Evolutionary conservation across 2,797 vertebrate genomes (phyloP).

Genomic region (Steatocranus sp.): DNA sequence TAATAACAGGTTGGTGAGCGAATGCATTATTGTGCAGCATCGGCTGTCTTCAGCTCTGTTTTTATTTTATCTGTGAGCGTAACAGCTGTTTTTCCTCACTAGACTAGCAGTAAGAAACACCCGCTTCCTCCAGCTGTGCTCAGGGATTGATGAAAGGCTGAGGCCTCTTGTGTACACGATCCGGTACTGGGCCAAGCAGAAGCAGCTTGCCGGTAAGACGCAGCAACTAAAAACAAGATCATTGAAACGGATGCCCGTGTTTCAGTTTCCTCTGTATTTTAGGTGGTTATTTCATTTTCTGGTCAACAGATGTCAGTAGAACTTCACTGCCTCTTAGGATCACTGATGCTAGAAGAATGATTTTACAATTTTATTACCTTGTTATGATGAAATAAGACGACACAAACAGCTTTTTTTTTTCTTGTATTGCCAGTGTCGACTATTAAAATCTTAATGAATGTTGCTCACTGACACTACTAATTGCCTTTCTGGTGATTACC

Average conservation of each 20-base stretch:
- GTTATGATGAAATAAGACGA: neutral
- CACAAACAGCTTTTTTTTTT: neutral
- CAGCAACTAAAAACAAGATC: neutral
- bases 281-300: neutral
- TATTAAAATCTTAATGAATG: neutral
- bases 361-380: neutral
- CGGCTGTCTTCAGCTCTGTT: neutral
- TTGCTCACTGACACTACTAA: neutral
- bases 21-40: neutral
- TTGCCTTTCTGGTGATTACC: neutral
- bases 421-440: neutral
- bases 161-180: conserved; percentile 82
- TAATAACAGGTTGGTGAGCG: conserved; percentile 81
- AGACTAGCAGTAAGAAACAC: conserved; percentile 91
- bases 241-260: neutral
- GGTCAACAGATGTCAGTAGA: conserved; percentile 60
- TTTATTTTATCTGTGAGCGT: neutral
- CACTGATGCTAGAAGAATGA: neutral
- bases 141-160: conserved; percentile 79
- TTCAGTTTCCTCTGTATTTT: neutral
- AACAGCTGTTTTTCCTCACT: neutral
- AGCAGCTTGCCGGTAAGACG: conserved; percentile 82
- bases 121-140: conserved; percentile 84
- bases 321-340: neutral
- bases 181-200: conserved; percentile 88